Percentiles rank a stretch among this genome's conserved stretches.
Conservation (phyloP, 2,113 vertebrate genomes). For the Sinocyclocheilus grahami region DNA sequence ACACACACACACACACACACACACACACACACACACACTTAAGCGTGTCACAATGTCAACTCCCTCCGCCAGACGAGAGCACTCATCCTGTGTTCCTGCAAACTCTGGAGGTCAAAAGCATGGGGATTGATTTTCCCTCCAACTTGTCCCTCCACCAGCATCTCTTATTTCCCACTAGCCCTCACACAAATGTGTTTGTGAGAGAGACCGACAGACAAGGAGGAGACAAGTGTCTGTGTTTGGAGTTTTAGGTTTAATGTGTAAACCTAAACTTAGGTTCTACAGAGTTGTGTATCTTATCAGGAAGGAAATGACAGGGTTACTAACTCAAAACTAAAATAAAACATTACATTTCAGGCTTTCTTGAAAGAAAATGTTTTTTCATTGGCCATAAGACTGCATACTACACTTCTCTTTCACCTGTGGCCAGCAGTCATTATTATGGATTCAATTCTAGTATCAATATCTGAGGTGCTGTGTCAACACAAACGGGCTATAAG, state of each 20-base stretch:
- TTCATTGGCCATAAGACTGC: neutral
- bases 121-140: conserved; percentile 12
- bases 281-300: neutral
- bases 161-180: conserved; percentile 22
- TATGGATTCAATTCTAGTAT: neutral
- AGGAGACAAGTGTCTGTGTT: neutral
- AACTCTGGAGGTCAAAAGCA: conserved; percentile 11
- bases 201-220: neutral
- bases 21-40: conserved; percentile 1
- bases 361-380: neutral
- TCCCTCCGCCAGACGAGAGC: neutral
- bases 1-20: conserved; percentile 1
- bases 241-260: conserved; percentile 3
- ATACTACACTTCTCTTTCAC: neutral
- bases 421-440: neutral
- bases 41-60: conserved; percentile 7
- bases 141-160: neutral
- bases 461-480: conserved; percentile 5
- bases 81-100: neutral
- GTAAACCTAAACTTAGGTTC: no score
- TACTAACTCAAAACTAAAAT: conserved; percentile 8
- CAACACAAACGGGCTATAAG: neutral
- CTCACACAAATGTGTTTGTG: neutral
- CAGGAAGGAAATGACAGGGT: neutral
- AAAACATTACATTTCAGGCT: neutral